These are phyloP conservation scores for Mycteria americana DNA, from an alignment of 2,797 vertebrate genomes.

Conservation along the genomic window DNA sequence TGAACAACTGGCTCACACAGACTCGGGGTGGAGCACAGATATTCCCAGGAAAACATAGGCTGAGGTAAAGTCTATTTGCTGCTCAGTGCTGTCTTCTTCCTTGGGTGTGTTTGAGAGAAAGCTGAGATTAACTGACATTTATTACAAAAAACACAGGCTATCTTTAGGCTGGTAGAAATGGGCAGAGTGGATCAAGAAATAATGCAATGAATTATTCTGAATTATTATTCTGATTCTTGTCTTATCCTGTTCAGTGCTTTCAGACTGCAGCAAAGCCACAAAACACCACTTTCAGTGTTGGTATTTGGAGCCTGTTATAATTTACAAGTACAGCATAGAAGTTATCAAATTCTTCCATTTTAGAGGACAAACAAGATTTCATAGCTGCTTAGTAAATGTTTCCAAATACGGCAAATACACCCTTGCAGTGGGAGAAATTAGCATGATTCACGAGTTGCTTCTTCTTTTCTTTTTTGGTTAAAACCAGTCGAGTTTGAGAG, in stretches of 20 bases:
- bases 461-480: background rate
- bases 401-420: background rate
- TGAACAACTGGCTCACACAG: background rate
- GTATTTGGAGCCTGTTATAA: background rate
- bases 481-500: background rate
- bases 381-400: background rate
- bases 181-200: background rate
- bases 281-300: background rate
- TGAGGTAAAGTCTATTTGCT: constrained; percentile 27
- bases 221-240: background rate
- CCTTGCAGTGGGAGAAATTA: background rate
- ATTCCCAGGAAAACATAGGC: background rate
- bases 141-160: background rate
- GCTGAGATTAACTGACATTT: background rate
- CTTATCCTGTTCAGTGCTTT: background rate
- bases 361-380: background rate
- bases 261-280: background rate
- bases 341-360: background rate
- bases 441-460: background rate
- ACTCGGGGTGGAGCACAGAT: background rate
- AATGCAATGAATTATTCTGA: background rate
- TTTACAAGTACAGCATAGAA: background rate
- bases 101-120: constrained; percentile 6
- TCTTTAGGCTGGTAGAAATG: background rate
- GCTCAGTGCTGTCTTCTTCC: background rate